phyloP scores from a whole-genome alignment of 2,113 vertebrate genomes.

The Chlamydotis undulata region DNA sequence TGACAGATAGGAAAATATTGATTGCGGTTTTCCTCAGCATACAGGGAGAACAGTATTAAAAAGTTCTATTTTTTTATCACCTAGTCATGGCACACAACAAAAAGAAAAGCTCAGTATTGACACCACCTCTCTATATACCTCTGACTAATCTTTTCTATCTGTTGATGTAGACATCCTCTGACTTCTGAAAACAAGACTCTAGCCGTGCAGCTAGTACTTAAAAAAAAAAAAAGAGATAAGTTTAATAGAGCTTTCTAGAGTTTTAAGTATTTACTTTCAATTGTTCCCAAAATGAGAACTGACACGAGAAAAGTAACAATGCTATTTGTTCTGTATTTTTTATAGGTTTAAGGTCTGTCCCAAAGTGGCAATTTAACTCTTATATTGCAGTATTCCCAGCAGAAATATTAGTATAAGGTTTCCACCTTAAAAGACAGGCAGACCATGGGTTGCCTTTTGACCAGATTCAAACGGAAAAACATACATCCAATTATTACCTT shows the following conservation, averaged over 20 bases:
- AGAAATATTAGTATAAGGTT: neutral
- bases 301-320: neutral
- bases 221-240: neutral
- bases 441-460: neutral
- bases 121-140: neutral
- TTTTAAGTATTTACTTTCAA: neutral
- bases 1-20: slow-evolving; percentile 69
- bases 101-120: neutral
- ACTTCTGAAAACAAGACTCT: neutral
- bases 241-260: neutral
- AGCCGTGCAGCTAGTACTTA: neutral
- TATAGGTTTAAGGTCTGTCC: neutral
- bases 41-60: slow-evolving; percentile 24
- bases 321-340: neutral
- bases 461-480: neutral
- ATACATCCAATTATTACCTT: neutral
- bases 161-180: neutral
- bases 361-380: neutral
- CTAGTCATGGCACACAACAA: neutral
- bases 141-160: slow-evolving; percentile 13
- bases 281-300: neutral
- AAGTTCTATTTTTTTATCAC: slow-evolving; percentile 39
- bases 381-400: neutral
- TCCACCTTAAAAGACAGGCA: neutral
- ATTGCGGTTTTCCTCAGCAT: slow-evolving; percentile 42